Evolutionary conservation across 2,113 vertebrate genomes (phyloP), one percentile per base, ranked within the genome.

Genomic region (Salvelinus namaycush): DNA sequence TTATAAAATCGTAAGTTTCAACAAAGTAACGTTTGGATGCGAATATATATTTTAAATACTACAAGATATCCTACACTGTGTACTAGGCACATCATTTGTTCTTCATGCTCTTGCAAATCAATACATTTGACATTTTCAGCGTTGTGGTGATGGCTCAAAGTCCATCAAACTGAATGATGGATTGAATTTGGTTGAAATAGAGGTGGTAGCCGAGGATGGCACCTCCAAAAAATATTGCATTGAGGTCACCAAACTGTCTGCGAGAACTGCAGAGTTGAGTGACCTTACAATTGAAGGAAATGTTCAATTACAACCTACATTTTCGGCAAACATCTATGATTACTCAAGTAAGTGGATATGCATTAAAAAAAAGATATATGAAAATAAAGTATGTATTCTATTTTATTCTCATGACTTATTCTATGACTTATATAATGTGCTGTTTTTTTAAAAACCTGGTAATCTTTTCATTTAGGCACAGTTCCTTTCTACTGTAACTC

Each of bases 191-290:
- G 81, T 89, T 16, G 81, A 87, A 5, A 78, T 93, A 5, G 89
- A 93, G 49, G 91, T 93, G 74, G 82, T 88, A 0, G 90, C 93
- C 34, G 92, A 93, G 79, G 90, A 94, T 75, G 92, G 91, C 16
- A 90, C 90, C 4, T 0, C 70, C 1, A 92, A 93, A 54, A 51
- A 1, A 62, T 26, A 34, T 91, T 72, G 77, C 70, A 85, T 54
- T 34, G 34, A 34, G 6, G 34, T 34, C 34, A 34, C 34, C 6
- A 34, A 34, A 34, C 34, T 34, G 34, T 34, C 34, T 34, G 34
- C 34, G 0, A 34, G 34, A 1, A 34, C 34, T 34, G 34, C 34
- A 7, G 34, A 34, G 34, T 34, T 34, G 34, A 34, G 34, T 34
- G 34, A 34, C 6, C 34, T 34, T 34, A 34, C 34, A 34, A 34